phyloP scores from a whole-genome alignment of 2,113 vertebrate species.

The Silurus meridionalis region DNA sequence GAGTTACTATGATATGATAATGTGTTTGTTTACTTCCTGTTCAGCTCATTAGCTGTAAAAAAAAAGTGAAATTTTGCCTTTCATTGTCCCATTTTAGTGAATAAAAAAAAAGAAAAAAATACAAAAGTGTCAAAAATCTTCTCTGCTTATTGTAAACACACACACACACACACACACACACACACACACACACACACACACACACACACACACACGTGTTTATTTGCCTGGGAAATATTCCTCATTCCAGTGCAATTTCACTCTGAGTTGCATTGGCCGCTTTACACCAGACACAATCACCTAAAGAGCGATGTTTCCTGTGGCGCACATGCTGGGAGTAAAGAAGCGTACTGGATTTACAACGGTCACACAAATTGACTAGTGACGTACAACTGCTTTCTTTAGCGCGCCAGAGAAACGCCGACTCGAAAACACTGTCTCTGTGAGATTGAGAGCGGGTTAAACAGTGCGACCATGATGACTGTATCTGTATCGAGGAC shows the following conservation, averaged over 20 bases:
- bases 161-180: neutral
- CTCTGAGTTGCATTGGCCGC: neutral
- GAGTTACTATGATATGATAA: neutral
- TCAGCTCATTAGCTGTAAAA: neutral
- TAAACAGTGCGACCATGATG: neutral
- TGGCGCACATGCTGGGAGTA: neutral
- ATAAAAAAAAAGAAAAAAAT: neutral
- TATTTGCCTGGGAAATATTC: conserved; percentile 29
- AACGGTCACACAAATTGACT: conserved; percentile 17
- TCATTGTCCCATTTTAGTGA: neutral
- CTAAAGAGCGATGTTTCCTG: conserved; percentile 2
- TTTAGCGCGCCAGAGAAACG: neutral
- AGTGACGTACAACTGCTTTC: neutral
- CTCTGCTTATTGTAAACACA: neutral
- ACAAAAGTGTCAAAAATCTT: neutral
- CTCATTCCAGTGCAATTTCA: conserved; percentile 23
- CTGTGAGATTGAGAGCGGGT: neutral
- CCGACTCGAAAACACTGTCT: neutral
- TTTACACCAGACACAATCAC: conserved; percentile 8
- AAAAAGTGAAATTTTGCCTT: neutral
- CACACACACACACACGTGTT: neutral
- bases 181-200: neutral
- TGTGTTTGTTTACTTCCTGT: neutral
- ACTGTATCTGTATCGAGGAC: neutral
- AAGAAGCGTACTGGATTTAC: conserved; percentile 9